A percentile compares a stretch with the other conserved stretches of the same genome.
Evolutionary conservation across 2,888 invertebrate genomes (phyloP).

Genomic region (Elysia crispata): DNA sequence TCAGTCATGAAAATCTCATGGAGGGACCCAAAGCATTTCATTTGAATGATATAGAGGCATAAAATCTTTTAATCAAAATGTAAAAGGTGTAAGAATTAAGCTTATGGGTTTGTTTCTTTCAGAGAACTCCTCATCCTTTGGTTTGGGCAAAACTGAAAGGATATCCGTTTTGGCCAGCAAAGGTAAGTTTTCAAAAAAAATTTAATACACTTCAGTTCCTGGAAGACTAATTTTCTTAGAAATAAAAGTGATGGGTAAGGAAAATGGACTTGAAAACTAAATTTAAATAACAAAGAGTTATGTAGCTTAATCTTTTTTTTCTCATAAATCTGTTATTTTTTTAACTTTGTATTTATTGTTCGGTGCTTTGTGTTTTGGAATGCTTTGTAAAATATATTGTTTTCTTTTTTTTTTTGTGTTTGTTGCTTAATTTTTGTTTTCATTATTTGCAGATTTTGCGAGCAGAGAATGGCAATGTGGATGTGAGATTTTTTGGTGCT

Average conservation of each 20-base stretch:
- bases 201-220: too few species aligned
- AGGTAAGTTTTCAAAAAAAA: slow-evolving; percentile 80
- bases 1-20: neutral
- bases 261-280: neutral
- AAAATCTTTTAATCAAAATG: too few species aligned
- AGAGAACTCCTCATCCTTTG: slow-evolving; percentile 89
- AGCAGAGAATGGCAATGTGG: slow-evolving; percentile 81
- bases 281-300: neutral
- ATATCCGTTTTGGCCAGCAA: slow-evolving; percentile 98
- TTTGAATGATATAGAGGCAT: too few species aligned
- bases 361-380: too few species aligned
- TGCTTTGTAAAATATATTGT: neutral
- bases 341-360: neutral
- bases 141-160: slow-evolving; percentile 98
- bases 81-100: neutral
- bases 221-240: too few species aligned
- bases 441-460: slow-evolving; percentile 68
- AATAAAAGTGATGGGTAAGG: too few species aligned
- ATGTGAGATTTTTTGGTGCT: slow-evolving; percentile 95
- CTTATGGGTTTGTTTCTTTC: slow-evolving; percentile 51
- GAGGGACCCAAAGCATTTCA: too few species aligned
- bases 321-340: neutral
- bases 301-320: neutral
- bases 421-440: neutral
- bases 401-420: neutral